Evolutionary conservation across 92 coral and sea anemone genomes (phyloP).

Genomic region (Palythoa grandis): DNA sequence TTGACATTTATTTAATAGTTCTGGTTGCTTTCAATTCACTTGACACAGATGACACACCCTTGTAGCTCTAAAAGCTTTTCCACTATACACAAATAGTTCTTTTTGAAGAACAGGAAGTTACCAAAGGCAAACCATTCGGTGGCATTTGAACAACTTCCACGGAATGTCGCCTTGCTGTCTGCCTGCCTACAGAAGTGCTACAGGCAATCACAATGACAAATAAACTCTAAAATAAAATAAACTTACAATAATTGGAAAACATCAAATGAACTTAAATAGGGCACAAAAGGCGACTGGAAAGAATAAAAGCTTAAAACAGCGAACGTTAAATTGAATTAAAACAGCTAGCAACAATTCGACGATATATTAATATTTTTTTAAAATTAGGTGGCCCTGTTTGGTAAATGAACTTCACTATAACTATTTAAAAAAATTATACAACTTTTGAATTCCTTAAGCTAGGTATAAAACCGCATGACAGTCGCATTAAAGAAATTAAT

Average conservation of each 20-base stretch:
- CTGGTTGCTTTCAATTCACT: neutral
- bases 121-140: neutral
- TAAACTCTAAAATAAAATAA: too few relatives aligned
- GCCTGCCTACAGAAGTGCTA: neutral
- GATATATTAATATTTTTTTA: neutral
- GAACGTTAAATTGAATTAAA: neutral
- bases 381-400: neutral
- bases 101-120: slow-evolving; percentile 9
- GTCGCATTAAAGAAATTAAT: neutral
- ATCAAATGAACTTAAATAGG: neutral
- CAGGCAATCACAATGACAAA: neutral
- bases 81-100: neutral
- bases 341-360: neutral
- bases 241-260: neutral
- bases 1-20: neutral
- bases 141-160: neutral
- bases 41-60: neutral
- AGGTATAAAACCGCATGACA: too few relatives aligned
- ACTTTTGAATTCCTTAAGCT: neutral
- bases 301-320: neutral
- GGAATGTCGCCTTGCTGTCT: neutral
- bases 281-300: neutral
- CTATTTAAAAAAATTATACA: neutral
- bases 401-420: neutral
- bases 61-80: neutral